Percentiles rank a stretch among this genome's conserved stretches.
Evolutionary conservation across 2,888 invertebrate species (phyloP).

Genomic region (Tenthredo notha): DNA sequence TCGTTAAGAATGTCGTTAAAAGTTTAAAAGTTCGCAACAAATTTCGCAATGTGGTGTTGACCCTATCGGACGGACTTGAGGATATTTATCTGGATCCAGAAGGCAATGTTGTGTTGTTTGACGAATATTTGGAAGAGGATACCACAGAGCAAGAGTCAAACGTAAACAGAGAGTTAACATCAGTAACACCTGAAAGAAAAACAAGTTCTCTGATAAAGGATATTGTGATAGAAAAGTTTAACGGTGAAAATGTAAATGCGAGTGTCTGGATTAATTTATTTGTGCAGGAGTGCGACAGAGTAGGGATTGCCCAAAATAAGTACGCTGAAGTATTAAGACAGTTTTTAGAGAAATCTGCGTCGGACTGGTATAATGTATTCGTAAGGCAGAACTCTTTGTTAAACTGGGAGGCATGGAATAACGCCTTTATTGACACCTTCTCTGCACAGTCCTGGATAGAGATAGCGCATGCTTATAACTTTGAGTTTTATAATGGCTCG

Average conservation of each 20-base stretch:
- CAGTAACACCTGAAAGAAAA: neutral
- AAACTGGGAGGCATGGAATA: conserved; percentile 52
- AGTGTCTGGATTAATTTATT: conserved; percentile 47
- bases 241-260: conserved; percentile 52
- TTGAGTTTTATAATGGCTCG: conserved; percentile 46
- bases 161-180: conserved; percentile 9
- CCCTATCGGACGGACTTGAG: conserved; percentile 46
- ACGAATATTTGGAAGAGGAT: conserved; percentile 53
- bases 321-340: conserved; percentile 43
- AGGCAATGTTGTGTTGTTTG: conserved; percentile 54
- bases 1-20: conserved; percentile 21
- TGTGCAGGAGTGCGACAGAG: conserved; percentile 18
- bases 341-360: conserved; percentile 43
- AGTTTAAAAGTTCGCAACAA: conserved; percentile 36
- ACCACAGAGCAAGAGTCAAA: conserved; percentile 37
- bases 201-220: conserved; percentile 45
- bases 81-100: conserved; percentile 54
- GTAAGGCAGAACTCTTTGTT: neutral
- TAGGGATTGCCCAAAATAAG: conserved; percentile 41
- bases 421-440: conserved; percentile 53
- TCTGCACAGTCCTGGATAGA: conserved; percentile 48
- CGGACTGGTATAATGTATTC: conserved; percentile 20
- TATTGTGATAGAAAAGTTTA: conserved; percentile 47
- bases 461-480: conserved; percentile 50
- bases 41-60: conserved; percentile 19